phyloP scores from a whole-genome alignment of 2,113 vertebrate species.

The Zosterops japonicus region DNA sequence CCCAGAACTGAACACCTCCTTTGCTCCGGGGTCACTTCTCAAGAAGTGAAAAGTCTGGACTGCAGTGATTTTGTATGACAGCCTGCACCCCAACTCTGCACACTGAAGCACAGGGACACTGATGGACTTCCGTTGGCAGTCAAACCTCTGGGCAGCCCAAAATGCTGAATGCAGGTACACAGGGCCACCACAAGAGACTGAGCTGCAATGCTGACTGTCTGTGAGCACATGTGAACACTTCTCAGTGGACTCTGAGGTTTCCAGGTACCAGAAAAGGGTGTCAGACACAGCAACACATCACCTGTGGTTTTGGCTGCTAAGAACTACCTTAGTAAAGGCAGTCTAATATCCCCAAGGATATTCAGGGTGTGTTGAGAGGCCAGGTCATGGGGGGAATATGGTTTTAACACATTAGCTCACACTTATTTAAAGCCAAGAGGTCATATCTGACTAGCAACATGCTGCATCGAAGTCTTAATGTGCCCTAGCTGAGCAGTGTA shows the following conservation, averaged over 20 bases:
- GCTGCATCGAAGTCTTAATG: neutral
- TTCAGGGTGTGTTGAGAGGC: neutral
- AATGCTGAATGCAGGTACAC: neutral
- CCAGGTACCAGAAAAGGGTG: neutral
- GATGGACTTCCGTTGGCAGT: fast-evolving
- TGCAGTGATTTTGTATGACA: neutral
- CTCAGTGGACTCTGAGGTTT: neutral
- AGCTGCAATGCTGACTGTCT: fast-evolving
- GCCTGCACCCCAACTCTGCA: neutral
- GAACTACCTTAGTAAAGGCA: neutral
- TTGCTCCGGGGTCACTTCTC: neutral
- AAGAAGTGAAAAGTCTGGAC: neutral
- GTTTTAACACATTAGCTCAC: neutral
- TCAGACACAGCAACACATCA: neutral
- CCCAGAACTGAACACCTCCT: neutral
- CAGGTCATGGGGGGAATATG: neutral
- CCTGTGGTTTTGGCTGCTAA: neutral
- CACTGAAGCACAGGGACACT: neutral
- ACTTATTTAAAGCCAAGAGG: neutral
- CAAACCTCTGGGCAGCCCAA: neutral
- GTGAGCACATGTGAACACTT: neutral
- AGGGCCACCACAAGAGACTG: neutral
- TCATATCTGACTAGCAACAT: neutral
- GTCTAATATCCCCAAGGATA: neutral
- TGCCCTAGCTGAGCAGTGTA: neutral